Conservation (phyloP, 2,113 vertebrate genomes). For the Thunnus maccoyii region DNA sequence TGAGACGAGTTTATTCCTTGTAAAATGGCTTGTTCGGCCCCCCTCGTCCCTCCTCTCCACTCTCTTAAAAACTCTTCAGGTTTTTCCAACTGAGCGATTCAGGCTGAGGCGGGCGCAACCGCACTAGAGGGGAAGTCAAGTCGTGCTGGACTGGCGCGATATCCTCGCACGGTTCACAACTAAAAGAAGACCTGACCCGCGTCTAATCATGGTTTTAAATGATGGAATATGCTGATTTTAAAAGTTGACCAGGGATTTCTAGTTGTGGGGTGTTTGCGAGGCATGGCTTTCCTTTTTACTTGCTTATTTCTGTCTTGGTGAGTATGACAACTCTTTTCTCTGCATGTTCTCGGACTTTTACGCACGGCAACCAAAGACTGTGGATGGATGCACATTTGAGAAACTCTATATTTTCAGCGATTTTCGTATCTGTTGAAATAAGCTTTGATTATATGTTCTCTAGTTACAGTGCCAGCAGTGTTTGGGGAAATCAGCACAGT, state of each 20-base stretch:
- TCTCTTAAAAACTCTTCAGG: constrained; percentile 88
- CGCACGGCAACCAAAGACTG: constrained; percentile 56
- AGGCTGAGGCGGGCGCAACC: constrained; percentile 81
- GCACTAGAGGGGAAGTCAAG: constrained; percentile 78
- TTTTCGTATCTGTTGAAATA: constrained; percentile 18
- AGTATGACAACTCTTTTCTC: constrained; percentile 81
- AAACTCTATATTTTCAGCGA: constrained; percentile 27
- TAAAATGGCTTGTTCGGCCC: constrained; percentile 85
- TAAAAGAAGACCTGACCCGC: constrained; percentile 49
- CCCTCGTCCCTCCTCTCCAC: constrained; percentile 81
- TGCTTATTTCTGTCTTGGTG: constrained; percentile 88
- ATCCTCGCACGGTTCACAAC: constrained; percentile 74
- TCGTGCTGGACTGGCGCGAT: constrained; percentile 81
- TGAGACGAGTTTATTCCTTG: constrained; percentile 63
- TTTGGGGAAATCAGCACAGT: constrained; percentile 78
- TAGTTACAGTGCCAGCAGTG: constrained; percentile 83
- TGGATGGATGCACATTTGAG: constrained; percentile 28
- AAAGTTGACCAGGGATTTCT: constrained; percentile 84
- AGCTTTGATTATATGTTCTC: constrained; percentile 44
- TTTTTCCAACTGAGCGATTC: constrained; percentile 79
- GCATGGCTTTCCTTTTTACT: constrained; percentile 88
- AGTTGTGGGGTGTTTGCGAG: constrained; percentile 71
- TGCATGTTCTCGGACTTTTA: constrained; percentile 74
- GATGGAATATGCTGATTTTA: constrained; percentile 79
- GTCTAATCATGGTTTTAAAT: constrained; percentile 64